phyloP scores from a whole-genome alignment of 2,113 vertebrate genomes.

The Phalacrocorax brasilianus region DNA sequence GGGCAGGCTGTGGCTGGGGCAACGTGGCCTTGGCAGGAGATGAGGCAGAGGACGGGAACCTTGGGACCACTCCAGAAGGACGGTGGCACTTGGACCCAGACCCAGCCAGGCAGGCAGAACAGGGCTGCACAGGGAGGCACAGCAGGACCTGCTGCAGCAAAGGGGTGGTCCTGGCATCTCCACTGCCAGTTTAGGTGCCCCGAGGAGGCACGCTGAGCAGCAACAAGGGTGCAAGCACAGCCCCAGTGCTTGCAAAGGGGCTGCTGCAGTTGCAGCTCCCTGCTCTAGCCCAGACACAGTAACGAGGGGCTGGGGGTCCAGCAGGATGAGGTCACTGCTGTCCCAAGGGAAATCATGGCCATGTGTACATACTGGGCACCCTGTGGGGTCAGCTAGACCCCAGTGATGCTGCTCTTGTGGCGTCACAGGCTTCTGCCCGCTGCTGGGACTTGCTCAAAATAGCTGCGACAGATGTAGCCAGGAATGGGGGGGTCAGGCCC shows the following conservation, averaged over 20 bases:
- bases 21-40: accelerated
- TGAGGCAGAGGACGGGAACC: neutral
- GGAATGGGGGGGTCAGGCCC: neutral
- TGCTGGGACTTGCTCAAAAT: neutral
- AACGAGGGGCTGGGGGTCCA: neutral
- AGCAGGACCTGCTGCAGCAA: neutral
- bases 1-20: accelerated
- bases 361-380: neutral
- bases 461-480: neutral
- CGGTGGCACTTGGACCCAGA: neutral
- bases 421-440: neutral
- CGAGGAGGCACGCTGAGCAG: neutral
- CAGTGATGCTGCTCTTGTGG: accelerated
- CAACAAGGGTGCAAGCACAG: neutral
- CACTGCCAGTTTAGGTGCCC: neutral
- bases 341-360: neutral
- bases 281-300: neutral
- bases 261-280: neutral
- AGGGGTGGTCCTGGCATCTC: neutral
- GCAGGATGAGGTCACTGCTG: neutral
- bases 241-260: neutral
- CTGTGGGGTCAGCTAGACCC: neutral
- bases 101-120: accelerated
- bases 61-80: neutral
- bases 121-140: accelerated